A percentile compares a stretch with the other conserved stretches of the same genome.
Conservation (phyloP, 1,140 invertebrate genomes). For the Zaprionus taronus region DNA sequence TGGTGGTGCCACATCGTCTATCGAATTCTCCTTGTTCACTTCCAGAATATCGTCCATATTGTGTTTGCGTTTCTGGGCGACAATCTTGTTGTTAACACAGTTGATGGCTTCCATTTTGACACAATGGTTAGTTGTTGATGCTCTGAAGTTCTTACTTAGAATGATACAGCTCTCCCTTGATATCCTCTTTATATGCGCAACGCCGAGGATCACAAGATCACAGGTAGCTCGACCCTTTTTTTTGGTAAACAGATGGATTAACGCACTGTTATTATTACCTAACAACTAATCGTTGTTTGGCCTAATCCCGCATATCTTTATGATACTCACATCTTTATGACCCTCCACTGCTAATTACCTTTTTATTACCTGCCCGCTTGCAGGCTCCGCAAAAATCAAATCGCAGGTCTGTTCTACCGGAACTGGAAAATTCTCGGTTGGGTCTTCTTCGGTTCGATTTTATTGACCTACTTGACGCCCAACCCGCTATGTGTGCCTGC, state of each 20-base stretch:
- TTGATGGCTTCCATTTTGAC: background rate
- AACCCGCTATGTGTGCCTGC: conserved; percentile 14
- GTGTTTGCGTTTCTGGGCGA: conserved; percentile 51
- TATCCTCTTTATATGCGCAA: conserved; percentile 67
- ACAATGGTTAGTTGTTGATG: conserved; percentile 33
- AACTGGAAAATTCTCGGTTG: conserved; percentile 54
- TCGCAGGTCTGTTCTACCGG: conserved; percentile 50
- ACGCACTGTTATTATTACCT: conserved; percentile 49
- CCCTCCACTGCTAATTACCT: conserved; percentile 52
- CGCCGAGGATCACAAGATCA: conserved; percentile 26
- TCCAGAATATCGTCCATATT: conserved; percentile 38
- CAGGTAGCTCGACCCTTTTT: conserved; percentile 51
- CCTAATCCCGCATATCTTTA: conserved; percentile 42
- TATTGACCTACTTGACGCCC: conserved; percentile 67
- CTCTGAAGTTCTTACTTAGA: conserved; percentile 53
- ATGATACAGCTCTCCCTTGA: conserved; percentile 41
- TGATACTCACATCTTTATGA: conserved; percentile 50
- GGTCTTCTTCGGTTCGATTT: conserved; percentile 19
- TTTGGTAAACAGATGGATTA: conserved; percentile 64
- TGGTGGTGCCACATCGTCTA: background rate
- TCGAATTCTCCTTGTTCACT: conserved; percentile 34
- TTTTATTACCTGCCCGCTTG: conserved; percentile 40
- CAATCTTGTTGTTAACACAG: conserved; percentile 43
- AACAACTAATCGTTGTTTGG: conserved; percentile 41
- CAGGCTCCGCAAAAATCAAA: conserved; percentile 16